These are phyloP conservation scores for Xiphophorus couchianus DNA, from an alignment of 2,113 vertebrate genomes.

Conservation along the genomic window DNA sequence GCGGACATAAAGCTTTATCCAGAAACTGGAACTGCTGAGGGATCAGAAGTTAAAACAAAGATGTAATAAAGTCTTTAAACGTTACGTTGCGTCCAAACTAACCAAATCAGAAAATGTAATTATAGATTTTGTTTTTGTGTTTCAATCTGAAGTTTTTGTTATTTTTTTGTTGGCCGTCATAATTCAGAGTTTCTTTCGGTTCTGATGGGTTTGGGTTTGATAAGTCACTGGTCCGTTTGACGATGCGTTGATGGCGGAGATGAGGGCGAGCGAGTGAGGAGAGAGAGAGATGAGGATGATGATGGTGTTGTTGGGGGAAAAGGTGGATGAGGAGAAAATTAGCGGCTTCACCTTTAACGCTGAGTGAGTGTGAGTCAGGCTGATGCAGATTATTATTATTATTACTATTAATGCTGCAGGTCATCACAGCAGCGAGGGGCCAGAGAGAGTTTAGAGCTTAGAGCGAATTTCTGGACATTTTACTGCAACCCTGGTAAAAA, in stretches of 20 bases:
- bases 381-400: not conserved
- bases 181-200: too few species aligned
- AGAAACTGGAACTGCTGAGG: too few species aligned
- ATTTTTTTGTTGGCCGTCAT: too few species aligned
- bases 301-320: conserved; percentile 7
- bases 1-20: too few species aligned
- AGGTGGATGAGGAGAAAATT: conserved; percentile 12
- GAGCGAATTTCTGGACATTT: conserved; percentile 2
- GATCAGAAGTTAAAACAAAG: too few species aligned
- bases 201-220: not conserved
- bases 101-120: too few species aligned
- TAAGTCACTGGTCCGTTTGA: conserved; percentile 8
- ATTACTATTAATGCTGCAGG: not conserved
- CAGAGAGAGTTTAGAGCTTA: conserved; percentile 3
- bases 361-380: conserved; percentile 3
- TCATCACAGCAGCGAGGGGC: conserved; percentile 7
- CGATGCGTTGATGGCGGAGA: conserved; percentile 2
- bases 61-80: too few species aligned
- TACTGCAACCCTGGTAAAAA: not conserved
- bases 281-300: not conserved
- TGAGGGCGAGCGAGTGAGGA: conserved; percentile 10
- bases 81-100: too few species aligned
- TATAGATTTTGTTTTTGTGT: too few species aligned
- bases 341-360: conserved; percentile 31
- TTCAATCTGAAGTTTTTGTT: too few species aligned